Evolutionary conservation across 2,113 vertebrate genomes (phyloP), one percentile per base, ranked within the genome.

Genomic region (Platichthys flesus): DNA sequence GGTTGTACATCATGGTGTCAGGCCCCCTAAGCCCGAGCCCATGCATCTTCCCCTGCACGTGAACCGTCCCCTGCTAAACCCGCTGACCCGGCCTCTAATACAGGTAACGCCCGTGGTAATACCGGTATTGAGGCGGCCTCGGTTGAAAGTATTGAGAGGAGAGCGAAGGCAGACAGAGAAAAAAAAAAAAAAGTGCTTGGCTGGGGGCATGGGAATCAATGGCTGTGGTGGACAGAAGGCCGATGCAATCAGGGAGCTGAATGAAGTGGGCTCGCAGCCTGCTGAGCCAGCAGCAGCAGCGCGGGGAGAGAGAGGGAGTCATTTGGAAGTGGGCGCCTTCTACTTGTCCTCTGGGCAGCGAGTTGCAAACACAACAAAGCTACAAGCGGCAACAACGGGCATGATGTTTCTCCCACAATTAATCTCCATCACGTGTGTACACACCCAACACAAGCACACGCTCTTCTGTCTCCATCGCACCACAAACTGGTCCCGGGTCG

Each of bases 231-330:
- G 94, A 94, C 93, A 94, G 92, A 90, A 93, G 88, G 83, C 92
- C 93, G 82, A 91, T 94, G 91, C 86, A 94, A 94, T 94, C 91
- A 94, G 87, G 77, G 86, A 86, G 81, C 79, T 31, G 88, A 94
- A 90, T 91, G 90, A 93, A 89, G 85, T 69, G 21, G 73, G 74
- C 83, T 87, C 67, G 13, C 74, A 85, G 86, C 76, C 76, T 94
- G 94, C 94, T 93, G 94, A 94, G 90, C 84, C 92, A 94, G 94
- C 92, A 89, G 61, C 77, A 66, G 18, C 51, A 65, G 31, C 6
- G 31, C 31, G 31, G 4, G 31, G 31, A 28, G 31, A 31, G 31
- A 47, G 37, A 24, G 65, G 82, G 51, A 82, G 74, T 91, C 90
- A 85, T 93, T 90, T 85, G 88, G 82, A 88, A 78, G 68, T 76